Evolutionary conservation across 2,113 vertebrate genomes (phyloP).

Genomic region (Oncorhynchus tshawytscha): DNA sequence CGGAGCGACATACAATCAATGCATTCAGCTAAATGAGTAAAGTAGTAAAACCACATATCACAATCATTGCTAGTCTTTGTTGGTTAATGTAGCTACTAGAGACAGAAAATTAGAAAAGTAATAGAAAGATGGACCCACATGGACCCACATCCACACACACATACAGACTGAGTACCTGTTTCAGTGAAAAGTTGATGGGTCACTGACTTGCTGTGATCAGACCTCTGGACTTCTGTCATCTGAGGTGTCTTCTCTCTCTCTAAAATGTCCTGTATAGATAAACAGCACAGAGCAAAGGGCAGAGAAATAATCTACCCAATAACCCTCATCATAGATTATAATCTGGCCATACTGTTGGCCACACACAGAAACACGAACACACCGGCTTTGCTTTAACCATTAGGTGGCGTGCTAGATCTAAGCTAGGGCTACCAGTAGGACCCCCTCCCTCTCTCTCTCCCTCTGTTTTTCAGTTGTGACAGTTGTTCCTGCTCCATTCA

Average conservation of each 20-base stretch:
- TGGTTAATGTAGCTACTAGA: no score
- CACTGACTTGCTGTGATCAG: neutral
- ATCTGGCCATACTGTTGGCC: neutral
- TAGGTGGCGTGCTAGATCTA: slow-evolving; percentile 50
- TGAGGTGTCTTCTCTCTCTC: neutral
- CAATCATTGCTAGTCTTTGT: no score
- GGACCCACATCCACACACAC: slow-evolving; percentile 32
- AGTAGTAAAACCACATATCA: no score
- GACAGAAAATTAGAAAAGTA: neutral
- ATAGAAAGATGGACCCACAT: neutral
- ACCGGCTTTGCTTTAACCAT: slow-evolving; percentile 10
- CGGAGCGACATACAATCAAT: no score
- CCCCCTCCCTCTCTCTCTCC: neutral
- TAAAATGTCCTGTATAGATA: neutral
- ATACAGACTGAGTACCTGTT: neutral
- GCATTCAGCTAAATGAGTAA: no score
- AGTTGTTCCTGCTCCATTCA: neutral
- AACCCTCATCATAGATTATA: no score
- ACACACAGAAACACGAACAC: neutral
- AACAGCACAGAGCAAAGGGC: slow-evolving; percentile 56
- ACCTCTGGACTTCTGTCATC: neutral
- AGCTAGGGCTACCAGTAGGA: neutral
- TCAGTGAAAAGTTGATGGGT: slow-evolving; percentile 12
- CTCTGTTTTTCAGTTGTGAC: neutral
- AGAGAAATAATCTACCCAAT: neutral